These are phyloP conservation scores for Chelonus formosanus DNA, from an alignment of 2,888 invertebrate species.

Conservation along the genomic window DNA sequence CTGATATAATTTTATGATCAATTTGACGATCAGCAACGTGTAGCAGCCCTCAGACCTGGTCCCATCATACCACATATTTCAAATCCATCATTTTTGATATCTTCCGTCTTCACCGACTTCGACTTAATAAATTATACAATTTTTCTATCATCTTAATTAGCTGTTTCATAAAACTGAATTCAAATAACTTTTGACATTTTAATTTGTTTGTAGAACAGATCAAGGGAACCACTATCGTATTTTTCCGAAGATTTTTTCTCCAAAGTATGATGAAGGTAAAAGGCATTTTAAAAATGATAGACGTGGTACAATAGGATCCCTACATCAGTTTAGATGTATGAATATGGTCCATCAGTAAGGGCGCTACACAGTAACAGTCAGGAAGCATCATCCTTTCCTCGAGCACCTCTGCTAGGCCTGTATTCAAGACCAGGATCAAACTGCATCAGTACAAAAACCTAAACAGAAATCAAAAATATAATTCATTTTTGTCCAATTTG, in stretches of 20 bases:
- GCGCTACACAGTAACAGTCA: constrained; percentile 99
- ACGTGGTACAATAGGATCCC: constrained; percentile 53
- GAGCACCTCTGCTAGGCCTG: constrained; percentile 82
- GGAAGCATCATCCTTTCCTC: constrained; percentile 93
- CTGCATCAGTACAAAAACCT: constrained; percentile 99
- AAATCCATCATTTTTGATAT: too few relatives aligned
- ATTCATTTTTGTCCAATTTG: too few relatives aligned
- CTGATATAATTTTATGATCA: too few relatives aligned
- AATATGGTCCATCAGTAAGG: constrained; percentile 97
- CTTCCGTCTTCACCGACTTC: too few relatives aligned
- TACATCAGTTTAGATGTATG: constrained; percentile 76
- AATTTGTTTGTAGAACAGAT: too few relatives aligned
- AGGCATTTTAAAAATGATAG: constrained; percentile 48
- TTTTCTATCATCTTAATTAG: too few relatives aligned
- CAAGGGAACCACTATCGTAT: neutral
- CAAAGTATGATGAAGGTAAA: constrained; percentile 35
- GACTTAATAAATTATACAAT: too few relatives aligned
- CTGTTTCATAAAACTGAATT: too few relatives aligned
- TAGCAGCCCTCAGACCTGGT: too few relatives aligned
- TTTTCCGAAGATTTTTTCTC: neutral
- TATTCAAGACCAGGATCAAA: constrained; percentile 98
- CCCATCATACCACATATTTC: too few relatives aligned
- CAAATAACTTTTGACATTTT: too few relatives aligned
- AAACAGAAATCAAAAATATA: constrained; percentile 31
- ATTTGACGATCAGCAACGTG: too few relatives aligned